These are phyloP conservation scores for Lacanobia wlatinum DNA, from an alignment of 2,888 invertebrate genomes.

Conservation along the genomic window DNA sequence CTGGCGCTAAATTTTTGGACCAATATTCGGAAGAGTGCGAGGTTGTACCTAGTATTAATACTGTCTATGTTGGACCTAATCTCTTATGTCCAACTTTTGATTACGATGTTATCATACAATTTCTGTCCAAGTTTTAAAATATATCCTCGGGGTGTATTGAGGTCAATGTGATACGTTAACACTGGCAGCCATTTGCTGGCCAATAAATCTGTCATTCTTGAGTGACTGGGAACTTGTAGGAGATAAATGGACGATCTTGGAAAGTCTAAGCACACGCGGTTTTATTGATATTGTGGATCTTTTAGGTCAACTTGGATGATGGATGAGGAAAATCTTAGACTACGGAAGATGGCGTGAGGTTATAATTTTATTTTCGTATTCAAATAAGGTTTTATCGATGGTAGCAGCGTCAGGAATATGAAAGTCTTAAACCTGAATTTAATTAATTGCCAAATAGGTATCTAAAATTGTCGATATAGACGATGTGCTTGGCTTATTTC, in stretches of 20 bases:
- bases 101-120: neutral
- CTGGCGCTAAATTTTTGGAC: too few species aligned
- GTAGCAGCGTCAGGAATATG: neutral
- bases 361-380: neutral
- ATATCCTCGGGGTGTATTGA: constrained; percentile 38
- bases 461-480: neutral
- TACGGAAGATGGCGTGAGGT: neutral
- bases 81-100: neutral
- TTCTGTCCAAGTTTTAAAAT: constrained; percentile 33
- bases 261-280: constrained; percentile 17
- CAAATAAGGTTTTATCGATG: constrained; percentile 13
- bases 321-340: constrained; percentile 25
- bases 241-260: constrained; percentile 50
- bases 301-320: constrained; percentile 28
- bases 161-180: constrained; percentile 54
- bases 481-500: too few species aligned
- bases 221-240: constrained; percentile 46
- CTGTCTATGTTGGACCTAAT: too few species aligned
- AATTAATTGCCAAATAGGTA: neutral
- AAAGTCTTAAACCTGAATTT: neutral
- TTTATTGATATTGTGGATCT: constrained; percentile 34
- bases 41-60: too few species aligned
- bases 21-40: too few species aligned
- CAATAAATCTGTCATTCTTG: constrained; percentile 63
- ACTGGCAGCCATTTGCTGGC: constrained; percentile 48